A percentile compares a stretch with the other conserved stretches of the same genome.
Conservation (phyloP, 2,888 invertebrate species). For the Cheilosia scutellata region DNA sequence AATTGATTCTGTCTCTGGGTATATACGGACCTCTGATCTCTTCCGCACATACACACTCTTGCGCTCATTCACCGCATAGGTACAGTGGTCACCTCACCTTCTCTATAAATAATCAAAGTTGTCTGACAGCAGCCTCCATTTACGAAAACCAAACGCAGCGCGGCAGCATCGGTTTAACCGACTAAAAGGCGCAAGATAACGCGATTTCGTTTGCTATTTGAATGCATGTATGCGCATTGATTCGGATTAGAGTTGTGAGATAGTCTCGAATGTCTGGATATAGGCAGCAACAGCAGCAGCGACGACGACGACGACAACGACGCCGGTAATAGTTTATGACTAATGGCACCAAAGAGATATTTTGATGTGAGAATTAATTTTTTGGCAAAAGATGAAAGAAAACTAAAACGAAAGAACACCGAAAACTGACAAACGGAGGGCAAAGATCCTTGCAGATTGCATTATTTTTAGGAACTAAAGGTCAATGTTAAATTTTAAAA, state of each 20-base stretch:
- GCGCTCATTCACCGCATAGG: slow-evolving; percentile 19
- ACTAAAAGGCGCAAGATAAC: slow-evolving; percentile 67
- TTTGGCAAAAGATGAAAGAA: slow-evolving; percentile 70
- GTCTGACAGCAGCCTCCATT: slow-evolving; percentile 62
- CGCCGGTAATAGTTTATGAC: slow-evolving; percentile 72
- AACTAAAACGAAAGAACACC: slow-evolving; percentile 20
- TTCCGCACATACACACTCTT: slow-evolving; percentile 14
- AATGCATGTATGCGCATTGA: slow-evolving; percentile 73
- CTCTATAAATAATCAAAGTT: slow-evolving; percentile 66
- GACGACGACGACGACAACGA: slow-evolving; percentile 39
- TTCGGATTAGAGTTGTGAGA: slow-evolving; percentile 67
- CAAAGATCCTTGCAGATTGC: slow-evolving; percentile 29
- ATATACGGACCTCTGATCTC: slow-evolving; percentile 51
- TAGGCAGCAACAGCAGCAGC: slow-evolving; percentile 6
- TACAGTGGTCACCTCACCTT: slow-evolving; percentile 60
- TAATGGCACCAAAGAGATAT: slow-evolving; percentile 62
- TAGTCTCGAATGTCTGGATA: slow-evolving; percentile 67
- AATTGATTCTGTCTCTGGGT: slow-evolving; percentile 33
- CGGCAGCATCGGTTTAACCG: slow-evolving; percentile 42
- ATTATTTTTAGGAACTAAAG: slow-evolving; percentile 39
- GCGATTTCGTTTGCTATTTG: slow-evolving; percentile 73
- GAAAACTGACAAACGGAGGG: slow-evolving; percentile 26
- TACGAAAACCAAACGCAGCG: slow-evolving; percentile 40
- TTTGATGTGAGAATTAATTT: slow-evolving; percentile 73
- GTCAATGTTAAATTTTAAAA: slow-evolving; percentile 58